Base-by-base conservation (phyloP, 2,888 invertebrate genomes). In the Yponomeuta malinellus region DNA sequence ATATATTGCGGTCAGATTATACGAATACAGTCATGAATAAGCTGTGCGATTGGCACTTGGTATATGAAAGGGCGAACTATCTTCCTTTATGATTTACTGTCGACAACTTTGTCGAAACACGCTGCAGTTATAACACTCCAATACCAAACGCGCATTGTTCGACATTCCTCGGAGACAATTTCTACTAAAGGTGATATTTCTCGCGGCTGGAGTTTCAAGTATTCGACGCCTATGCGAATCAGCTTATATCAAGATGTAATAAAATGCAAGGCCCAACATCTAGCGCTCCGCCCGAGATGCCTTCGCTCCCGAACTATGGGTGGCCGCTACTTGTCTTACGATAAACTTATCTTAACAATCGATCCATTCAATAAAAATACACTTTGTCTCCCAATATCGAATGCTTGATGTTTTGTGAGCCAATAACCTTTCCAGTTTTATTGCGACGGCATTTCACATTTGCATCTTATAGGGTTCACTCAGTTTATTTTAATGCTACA, bases 261-360 rank as follows among this genome's bases (percentile, higher is more conserved):
- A 90, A 90, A 90, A 90, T 86, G 87, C 87, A 80, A 81, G 82
- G 79, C 81, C 80, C 81, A 81, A 78, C 77, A 70, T 75, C 78
- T 77, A 78, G 79, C 78, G 76, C 78, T 31, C 65, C 33, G 33
- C 69, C 65, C 66, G 67, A 78, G 79, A 69, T 73, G 75, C 77
- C 75, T 78, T 77, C 78, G 77, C 82, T 84, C 86, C 70, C 52
- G 52, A 15, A 59, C 52, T 69, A 64, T 69, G 67, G 90, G 91
- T 91, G 92, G 91, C 84, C 91, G 89, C 92, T 91, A 90, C 92
- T 90, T 85, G 91, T 92, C 90, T 92, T 92, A 90, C 90, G 89
- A 87, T 85, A 83, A 85, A 88, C 86, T 90, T 92, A 91, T 91
- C 91, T 91, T 87, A 83, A 89, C 87, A 87, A 90, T 91, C 91